Conservation (phyloP, 2,888 invertebrate genomes). For the Tanytarsus gracilentus region DNA sequence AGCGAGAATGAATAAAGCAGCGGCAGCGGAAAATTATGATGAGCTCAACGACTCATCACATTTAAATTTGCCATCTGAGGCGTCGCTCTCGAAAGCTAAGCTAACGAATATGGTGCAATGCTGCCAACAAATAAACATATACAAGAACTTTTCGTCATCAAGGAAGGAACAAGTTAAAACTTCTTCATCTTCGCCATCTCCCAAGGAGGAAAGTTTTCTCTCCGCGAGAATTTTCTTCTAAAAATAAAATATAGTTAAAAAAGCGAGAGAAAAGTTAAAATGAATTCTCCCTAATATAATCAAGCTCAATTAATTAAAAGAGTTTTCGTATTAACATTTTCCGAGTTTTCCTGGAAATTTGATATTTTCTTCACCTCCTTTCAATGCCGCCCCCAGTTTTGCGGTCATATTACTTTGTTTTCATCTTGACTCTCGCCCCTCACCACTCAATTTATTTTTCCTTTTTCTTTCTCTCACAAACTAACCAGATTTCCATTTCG, state of each 20-base stretch:
- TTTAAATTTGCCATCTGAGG: slow-evolving; percentile 11
- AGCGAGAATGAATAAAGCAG: not conserved
- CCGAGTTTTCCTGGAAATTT: not conserved
- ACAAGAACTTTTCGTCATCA: not conserved
- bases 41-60: not conserved
- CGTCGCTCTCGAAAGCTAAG: not conserved
- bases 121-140: not conserved
- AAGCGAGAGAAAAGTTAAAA: not conserved
- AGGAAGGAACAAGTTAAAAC: slow-evolving; percentile 8
- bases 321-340: not conserved
- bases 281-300: not conserved
- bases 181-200: not conserved
- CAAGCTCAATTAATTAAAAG: slow-evolving; percentile 11
- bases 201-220: not conserved
- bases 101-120: not conserved
- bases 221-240: no score
- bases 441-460: no score
- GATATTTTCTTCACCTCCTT: not conserved
- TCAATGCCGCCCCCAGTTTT: not conserved
- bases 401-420: not conserved
- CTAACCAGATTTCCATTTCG: no score
- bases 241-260: not conserved
- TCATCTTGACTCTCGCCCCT: not conserved
- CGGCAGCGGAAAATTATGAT: not conserved
- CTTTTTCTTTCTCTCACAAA: no score